Conservation (phyloP, 2,113 vertebrate species). For the Bubo scandiacus region DNA sequence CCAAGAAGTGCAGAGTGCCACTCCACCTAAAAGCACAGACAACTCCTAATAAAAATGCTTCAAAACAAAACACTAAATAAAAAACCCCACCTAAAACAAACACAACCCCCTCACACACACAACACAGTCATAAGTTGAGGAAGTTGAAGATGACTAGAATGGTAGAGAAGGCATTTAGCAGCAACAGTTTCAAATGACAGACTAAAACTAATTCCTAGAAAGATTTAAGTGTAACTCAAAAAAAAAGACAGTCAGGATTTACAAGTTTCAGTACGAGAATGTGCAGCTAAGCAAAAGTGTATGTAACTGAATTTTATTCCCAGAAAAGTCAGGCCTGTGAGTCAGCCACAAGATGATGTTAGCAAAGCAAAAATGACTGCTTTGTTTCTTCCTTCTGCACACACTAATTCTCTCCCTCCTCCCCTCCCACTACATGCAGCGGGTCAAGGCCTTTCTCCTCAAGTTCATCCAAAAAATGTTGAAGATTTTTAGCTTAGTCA, state of each 20-base stretch:
- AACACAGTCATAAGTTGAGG: background rate
- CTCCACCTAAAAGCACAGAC: background rate
- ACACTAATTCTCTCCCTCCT: background rate
- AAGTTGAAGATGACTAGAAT: background rate
- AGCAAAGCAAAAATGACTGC: constrained; percentile 17
- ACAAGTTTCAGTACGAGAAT: background rate
- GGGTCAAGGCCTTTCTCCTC: background rate
- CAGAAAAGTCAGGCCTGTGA: constrained; percentile 32
- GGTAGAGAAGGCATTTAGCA: background rate
- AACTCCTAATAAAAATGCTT: background rate
- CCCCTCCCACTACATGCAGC: background rate
- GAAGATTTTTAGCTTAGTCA: background rate
- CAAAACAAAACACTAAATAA: background rate
- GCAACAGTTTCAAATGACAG: background rate
- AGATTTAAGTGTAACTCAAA: background rate
- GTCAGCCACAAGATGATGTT: constrained; percentile 28
- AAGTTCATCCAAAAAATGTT: background rate
- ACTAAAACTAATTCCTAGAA: background rate
- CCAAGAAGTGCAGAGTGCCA: background rate
- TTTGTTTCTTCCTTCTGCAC: background rate
- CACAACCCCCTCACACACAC: background rate
- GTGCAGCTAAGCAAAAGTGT: background rate
- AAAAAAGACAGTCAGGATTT: background rate
- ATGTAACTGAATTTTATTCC: background rate
- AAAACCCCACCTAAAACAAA: background rate